phyloP scores from a whole-genome alignment of 2,888 invertebrate species.

The Ecliptopera silaceata region DNA sequence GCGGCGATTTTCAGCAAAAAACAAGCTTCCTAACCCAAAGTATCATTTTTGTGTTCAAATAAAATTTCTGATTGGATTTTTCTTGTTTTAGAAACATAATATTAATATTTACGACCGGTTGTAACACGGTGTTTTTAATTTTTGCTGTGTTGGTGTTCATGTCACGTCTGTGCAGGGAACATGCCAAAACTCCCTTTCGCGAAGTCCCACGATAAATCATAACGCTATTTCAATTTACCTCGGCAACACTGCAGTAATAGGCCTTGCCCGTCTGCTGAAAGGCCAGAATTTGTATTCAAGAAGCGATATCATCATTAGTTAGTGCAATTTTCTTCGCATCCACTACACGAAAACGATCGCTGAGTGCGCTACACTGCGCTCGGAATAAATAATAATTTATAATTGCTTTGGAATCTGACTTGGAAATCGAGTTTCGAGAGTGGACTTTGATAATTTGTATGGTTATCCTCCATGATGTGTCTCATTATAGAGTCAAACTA shows the following conservation, averaged over 20 bases:
- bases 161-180: conserved; percentile 70
- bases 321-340: conserved; percentile 78
- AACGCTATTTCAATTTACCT: conserved; percentile 77
- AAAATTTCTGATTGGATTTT: conserved; percentile 33
- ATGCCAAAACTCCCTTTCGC: conserved; percentile 70
- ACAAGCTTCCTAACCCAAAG: conserved; percentile 24
- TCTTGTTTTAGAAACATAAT: conserved; percentile 31
- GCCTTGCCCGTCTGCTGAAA: conserved; percentile 70
- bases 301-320: conserved; percentile 78
- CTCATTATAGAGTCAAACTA: conserved; percentile 52
- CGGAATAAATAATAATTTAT: conserved; percentile 69
- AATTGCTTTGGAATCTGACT: conserved; percentile 67
- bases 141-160: conserved; percentile 55
- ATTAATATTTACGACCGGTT: conserved; percentile 38
- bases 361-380: conserved; percentile 51
- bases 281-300: conserved; percentile 79
- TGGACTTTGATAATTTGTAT: conserved; percentile 58
- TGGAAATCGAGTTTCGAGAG: conserved; percentile 55
- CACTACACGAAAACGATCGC: conserved; percentile 66
- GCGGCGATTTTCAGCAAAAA: conserved; percentile 34
- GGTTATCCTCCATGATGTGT: conserved; percentile 51
- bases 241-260: conserved; percentile 70
- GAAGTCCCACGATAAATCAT: conserved; percentile 77
- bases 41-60: conserved; percentile 29
- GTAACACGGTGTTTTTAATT: conserved; percentile 26